These are phyloP conservation scores for Amiota minor DNA, from an alignment of 2,888 invertebrate genomes.

Conservation along the genomic window DNA sequence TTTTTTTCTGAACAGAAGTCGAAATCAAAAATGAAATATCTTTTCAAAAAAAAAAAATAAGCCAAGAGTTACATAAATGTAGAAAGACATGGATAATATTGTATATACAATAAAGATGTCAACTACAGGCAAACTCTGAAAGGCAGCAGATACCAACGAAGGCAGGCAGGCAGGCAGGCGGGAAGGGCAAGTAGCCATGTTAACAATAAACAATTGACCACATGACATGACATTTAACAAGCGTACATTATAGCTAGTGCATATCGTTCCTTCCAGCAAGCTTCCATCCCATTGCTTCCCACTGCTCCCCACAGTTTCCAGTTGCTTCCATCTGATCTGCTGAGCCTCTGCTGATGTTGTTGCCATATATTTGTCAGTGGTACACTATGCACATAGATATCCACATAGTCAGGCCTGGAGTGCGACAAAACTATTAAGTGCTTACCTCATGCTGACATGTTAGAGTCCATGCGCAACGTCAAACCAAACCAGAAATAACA, in stretches of 20 bases:
- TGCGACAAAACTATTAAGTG: constrained; percentile 29
- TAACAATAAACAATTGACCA: constrained; percentile 63
- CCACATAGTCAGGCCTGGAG: constrained; percentile 8
- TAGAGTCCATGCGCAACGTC: background rate
- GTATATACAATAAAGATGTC: constrained; percentile 22
- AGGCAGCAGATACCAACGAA: background rate
- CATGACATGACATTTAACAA: constrained; percentile 40
- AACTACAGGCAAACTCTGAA: constrained; percentile 16
- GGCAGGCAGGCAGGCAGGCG: constrained; percentile 5
- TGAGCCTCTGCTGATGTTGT: no score
- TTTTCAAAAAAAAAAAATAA: background rate
- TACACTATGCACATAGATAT: no score
- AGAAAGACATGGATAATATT: background rate
- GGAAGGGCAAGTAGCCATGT: constrained; percentile 43
- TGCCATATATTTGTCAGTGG: no score
- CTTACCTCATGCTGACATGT: constrained; percentile 28
- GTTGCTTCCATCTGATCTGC: no score
- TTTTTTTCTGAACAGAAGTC: background rate
- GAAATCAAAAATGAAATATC: constrained; percentile 5
- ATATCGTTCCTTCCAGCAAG: background rate
- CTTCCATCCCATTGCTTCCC: background rate
- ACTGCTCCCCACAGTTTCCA: no score
- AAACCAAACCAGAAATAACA: background rate
- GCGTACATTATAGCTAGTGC: constrained; percentile 25
- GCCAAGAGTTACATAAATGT: background rate